These are phyloP conservation scores for Periophthalmus modestus DNA, from an alignment of 2,113 vertebrate species.

Conservation along the genomic window DNA sequence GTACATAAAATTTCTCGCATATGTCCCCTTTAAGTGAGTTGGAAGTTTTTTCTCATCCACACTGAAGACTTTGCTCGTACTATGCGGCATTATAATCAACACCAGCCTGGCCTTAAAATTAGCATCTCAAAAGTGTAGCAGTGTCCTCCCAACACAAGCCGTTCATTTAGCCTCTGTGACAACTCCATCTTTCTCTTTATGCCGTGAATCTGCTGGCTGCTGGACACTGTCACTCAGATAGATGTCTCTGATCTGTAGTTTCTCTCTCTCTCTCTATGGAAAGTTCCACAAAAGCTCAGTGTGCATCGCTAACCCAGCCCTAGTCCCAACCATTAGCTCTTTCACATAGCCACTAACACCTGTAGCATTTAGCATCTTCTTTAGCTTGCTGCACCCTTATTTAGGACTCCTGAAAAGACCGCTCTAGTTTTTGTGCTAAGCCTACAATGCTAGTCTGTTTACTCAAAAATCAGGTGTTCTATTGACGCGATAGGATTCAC, in stretches of 20 bases:
- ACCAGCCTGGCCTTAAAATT: background rate
- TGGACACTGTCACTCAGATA: constrained; percentile 59
- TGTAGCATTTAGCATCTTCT: constrained; percentile 35
- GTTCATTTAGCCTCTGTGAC: constrained; percentile 14
- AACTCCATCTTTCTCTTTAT: constrained; percentile 39
- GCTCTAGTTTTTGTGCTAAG: constrained; percentile 36
- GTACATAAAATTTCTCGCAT: no score
- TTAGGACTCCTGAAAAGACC: background rate
- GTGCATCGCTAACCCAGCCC: constrained; percentile 37
- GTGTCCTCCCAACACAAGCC: background rate
- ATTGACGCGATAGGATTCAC: constrained; percentile 34
- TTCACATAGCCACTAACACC: constrained; percentile 41
- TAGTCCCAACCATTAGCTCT: constrained; percentile 11
- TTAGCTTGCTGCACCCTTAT: constrained; percentile 8
- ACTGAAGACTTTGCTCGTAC: background rate
- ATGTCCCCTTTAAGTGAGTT: no score
- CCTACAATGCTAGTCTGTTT: constrained; percentile 49
- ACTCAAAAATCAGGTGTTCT: constrained; percentile 47
- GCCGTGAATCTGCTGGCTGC: constrained; percentile 22
- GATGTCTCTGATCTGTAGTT: constrained; percentile 48
- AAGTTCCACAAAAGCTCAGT: constrained; percentile 51
- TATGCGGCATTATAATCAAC: background rate
- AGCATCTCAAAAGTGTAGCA: background rate
- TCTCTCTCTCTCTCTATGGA: constrained; percentile 43
- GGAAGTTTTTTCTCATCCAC: background rate